Conservation (phyloP, 1,140 invertebrate species). For the Radopholus similis region DNA sequence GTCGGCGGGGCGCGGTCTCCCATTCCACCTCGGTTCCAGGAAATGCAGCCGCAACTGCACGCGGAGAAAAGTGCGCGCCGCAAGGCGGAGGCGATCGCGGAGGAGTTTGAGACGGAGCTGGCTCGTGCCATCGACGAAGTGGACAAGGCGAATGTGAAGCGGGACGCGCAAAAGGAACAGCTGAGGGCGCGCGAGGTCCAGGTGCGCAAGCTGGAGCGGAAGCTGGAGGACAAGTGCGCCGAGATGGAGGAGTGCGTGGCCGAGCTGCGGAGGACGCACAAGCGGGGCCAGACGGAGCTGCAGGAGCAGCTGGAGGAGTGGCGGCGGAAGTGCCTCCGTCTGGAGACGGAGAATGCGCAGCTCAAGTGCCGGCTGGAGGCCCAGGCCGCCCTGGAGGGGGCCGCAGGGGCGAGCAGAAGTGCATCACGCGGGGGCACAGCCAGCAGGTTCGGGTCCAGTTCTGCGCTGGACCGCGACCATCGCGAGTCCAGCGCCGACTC, state of each 20-base stretch:
- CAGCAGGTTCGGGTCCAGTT: background rate
- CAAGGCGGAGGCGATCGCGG: slow-evolving; percentile 37
- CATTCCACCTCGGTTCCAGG: background rate
- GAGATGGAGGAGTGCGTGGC: slow-evolving; percentile 51
- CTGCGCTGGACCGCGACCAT: background rate
- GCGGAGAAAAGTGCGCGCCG: slow-evolving; percentile 24
- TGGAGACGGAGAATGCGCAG: slow-evolving; percentile 46
- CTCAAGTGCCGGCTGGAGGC: slow-evolving; percentile 38
- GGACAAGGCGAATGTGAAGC: slow-evolving; percentile 37
- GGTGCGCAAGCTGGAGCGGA: slow-evolving; percentile 42
- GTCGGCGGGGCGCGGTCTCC: background rate
- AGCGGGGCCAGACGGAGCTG: slow-evolving; percentile 41
- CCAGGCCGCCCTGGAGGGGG: background rate
- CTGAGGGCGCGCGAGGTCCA: slow-evolving; percentile 36
- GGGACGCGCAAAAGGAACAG: slow-evolving; percentile 50
- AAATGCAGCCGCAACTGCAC: slow-evolving; percentile 25
- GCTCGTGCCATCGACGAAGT: slow-evolving; percentile 31
- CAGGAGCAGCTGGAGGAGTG: slow-evolving; percentile 45
- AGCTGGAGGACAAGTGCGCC: slow-evolving; percentile 50
- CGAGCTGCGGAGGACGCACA: slow-evolving; percentile 47
- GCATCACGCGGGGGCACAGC: background rate
- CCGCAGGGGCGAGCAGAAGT: background rate
- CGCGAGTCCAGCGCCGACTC: slow-evolving; percentile 32
- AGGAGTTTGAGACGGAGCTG: slow-evolving; percentile 44
- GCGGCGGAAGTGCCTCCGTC: slow-evolving; percentile 38